Evolutionary conservation across 2,113 vertebrate species (phyloP), one percentile per base, ranked within the genome.

Genomic region (Theropithecus gelada): DNA sequence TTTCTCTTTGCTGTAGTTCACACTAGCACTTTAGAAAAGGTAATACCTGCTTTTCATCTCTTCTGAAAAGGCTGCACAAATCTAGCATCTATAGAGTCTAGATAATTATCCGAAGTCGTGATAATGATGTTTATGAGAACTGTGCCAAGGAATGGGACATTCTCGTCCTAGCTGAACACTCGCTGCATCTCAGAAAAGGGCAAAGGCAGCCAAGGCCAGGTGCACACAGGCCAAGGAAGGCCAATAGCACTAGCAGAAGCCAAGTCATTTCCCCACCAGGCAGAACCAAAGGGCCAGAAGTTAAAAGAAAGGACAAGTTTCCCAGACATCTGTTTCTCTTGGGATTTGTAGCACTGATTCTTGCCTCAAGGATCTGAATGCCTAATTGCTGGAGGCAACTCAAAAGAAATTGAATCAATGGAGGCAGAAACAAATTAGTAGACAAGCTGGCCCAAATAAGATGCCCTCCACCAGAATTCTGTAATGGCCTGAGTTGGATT

Each of bases 361-460:
- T 75, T 92, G 90, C 70, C 11, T 84, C 25, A 4, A 86, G 91
- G 88, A 94, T 96, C 59, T 93, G 96, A 97, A 55, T 92, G 72
- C 81, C 68, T 96, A 72, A 90, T 97, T 98, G 73, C 89, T 89
- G 76, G 48, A 97, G 85, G 76, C 59, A 96, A 61, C 48, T 93
- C 78, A 93, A 94, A 94, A 59, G 95, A 97, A 23, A 91, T 96
- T 92, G 90, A 92, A 98, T 97, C 73, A 97, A 89, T 96, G 43
- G 81, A 84, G 79, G 70, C 66, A 81, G 83, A 98, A 97, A 87
- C 10, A 23, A 52, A 82, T 94, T 95, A 52, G 57, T 20, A 80
- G 90, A 84, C 73, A 52, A 76, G 84, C 52, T 90, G 48, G 35
- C 38, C 64, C 43, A 48, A 93, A 92, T 27, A 81, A 43, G 93